Conservation (phyloP, 2,797 vertebrate genomes). For the Notolepis coatsorum region DNA sequence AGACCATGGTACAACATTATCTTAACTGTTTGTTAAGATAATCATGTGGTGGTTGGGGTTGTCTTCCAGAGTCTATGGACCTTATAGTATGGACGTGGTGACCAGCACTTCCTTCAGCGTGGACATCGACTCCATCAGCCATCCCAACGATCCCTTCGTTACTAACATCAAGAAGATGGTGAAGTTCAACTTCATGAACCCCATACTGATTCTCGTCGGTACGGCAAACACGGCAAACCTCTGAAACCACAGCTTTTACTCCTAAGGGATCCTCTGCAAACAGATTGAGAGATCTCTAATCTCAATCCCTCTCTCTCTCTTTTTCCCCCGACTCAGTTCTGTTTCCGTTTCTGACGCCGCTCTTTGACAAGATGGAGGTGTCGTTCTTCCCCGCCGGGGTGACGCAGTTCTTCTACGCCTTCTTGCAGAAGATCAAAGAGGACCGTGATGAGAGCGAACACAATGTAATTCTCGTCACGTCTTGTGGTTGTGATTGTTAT, state of each 20-base stretch:
- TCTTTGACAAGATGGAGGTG: slow-evolving; percentile 49
- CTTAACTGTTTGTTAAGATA: no score
- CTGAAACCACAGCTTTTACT: neutral
- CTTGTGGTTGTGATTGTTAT: neutral
- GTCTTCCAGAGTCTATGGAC: slow-evolving; percentile 74
- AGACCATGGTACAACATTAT: no score
- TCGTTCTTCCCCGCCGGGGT: slow-evolving; percentile 48
- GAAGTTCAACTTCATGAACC: slow-evolving; percentile 70
- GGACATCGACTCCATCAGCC: slow-evolving; percentile 80
- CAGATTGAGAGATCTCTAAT: no score
- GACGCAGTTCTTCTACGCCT: slow-evolving; percentile 53
- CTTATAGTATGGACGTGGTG: slow-evolving; percentile 86
- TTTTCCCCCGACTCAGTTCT: slow-evolving; percentile 46
- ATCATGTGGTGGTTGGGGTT: no score
- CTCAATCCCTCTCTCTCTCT: neutral
- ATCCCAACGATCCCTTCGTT: slow-evolving; percentile 80
- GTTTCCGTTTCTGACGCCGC: slow-evolving; percentile 47
- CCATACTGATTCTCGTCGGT: slow-evolving; percentile 66
- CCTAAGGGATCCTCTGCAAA: neutral
- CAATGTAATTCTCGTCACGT: slow-evolving; percentile 31
- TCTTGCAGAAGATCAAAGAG: slow-evolving; percentile 52
- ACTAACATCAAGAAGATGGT: slow-evolving; percentile 80
- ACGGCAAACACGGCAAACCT: slow-evolving; percentile 42
- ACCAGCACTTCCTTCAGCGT: slow-evolving; percentile 83
- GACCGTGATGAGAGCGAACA: slow-evolving; percentile 44